Percentiles rank a stretch among this genome's conserved stretches.
phyloP scores from a whole-genome alignment of 35 echinoderm and acorn worm species.

The Chiridota heheva region DNA sequence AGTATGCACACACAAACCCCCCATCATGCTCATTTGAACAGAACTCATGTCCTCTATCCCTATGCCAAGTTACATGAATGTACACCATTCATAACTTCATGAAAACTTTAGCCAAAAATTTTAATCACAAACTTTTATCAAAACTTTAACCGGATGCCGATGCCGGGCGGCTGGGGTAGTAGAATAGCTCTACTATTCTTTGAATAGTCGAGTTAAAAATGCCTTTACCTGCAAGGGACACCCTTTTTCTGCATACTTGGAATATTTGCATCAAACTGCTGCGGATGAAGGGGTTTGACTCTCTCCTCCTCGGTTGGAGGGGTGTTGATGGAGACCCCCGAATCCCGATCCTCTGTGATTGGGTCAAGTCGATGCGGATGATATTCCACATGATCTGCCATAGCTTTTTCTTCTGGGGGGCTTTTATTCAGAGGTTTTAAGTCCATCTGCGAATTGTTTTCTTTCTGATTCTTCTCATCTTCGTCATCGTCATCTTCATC shows the following conservation, averaged over 20 bases:
- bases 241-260: neutral
- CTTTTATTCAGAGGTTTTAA: constrained; percentile 42
- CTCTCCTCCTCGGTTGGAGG: constrained; percentile 22
- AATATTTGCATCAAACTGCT: neutral
- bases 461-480: neutral
- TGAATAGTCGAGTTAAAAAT: too few relatives aligned
- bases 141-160: too few relatives aligned
- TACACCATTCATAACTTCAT: too few relatives aligned
- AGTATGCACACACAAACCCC: too few relatives aligned
- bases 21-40: too few relatives aligned
- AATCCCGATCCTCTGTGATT: constrained; percentile 30
- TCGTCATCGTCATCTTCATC: constrained; percentile 78
- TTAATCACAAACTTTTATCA: too few relatives aligned
- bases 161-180: too few relatives aligned
- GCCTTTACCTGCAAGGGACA: neutral
- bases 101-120: too few relatives aligned
- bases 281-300: neutral
- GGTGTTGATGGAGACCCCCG: constrained; percentile 18
- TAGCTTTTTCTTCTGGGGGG: neutral
- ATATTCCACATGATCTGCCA: neutral
- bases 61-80: too few relatives aligned
- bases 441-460: too few relatives aligned
- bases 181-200: too few relatives aligned
- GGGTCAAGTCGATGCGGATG: neutral
- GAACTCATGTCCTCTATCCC: too few relatives aligned